A percentile compares a stretch with the other conserved stretches of the same genome.
Conservation (phyloP, 1,140 invertebrate genomes). For the Holotrichia oblita region DNA sequence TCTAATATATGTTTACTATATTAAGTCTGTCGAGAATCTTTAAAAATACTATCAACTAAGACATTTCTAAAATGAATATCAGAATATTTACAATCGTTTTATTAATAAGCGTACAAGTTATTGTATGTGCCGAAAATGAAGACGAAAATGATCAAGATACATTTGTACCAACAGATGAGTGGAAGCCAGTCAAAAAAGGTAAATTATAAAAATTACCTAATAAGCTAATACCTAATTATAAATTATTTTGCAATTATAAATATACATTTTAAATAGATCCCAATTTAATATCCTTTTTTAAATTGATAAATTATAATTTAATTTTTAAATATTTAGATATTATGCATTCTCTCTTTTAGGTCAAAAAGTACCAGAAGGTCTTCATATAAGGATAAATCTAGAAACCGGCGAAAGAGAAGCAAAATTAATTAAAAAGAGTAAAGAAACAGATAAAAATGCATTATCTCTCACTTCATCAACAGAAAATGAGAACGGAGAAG, state of each 20-base stretch:
- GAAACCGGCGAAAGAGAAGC: slow-evolving; percentile 77
- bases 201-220: slow-evolving; percentile 46
- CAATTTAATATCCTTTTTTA: background rate
- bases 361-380: slow-evolving; percentile 74
- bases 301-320: background rate
- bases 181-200: slow-evolving; percentile 70
- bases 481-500: slow-evolving; percentile 53
- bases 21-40: background rate
- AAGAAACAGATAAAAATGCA: slow-evolving; percentile 46
- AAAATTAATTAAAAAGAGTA: slow-evolving; percentile 71
- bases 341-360: slow-evolving; percentile 62
- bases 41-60: background rate
- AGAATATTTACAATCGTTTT: slow-evolving; percentile 19
- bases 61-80: slow-evolving; percentile 30
- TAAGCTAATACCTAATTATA: slow-evolving; percentile 8
- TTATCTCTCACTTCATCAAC: slow-evolving; percentile 40
- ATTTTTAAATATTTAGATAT: background rate
- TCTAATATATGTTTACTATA: slow-evolving; percentile 18
- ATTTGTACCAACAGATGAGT: slow-evolving; percentile 69
- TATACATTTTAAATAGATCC: slow-evolving; percentile 28
- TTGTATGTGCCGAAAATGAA: slow-evolving; percentile 8
- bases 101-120: slow-evolving; percentile 10
- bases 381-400: slow-evolving; percentile 80
- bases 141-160: slow-evolving; percentile 47
- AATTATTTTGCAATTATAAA: background rate